These are phyloP conservation scores for Amazona finschi DNA, from an alignment of 2,797 vertebrate genomes.

Conservation along the genomic window DNA sequence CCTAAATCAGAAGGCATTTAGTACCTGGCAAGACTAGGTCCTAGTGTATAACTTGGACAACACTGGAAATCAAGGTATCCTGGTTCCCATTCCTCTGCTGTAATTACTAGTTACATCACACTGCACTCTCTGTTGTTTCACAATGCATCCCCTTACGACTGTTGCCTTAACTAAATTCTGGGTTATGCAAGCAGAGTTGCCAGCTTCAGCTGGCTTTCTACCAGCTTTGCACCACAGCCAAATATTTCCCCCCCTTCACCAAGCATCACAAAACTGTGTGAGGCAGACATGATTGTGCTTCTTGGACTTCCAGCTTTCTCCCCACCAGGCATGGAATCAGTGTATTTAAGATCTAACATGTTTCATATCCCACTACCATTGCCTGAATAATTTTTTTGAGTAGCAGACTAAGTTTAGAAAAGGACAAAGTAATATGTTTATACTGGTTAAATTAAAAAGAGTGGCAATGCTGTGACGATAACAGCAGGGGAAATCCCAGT, in stretches of 20 bases:
- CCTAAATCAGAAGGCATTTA: neutral
- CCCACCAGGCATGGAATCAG: neutral
- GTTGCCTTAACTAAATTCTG: neutral
- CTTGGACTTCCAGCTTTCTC: neutral
- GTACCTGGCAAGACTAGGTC: neutral
- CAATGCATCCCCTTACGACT: neutral
- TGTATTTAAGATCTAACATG: neutral
- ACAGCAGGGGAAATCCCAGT: conserved; percentile 10
- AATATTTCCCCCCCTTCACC: neutral
- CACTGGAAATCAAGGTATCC: neutral
- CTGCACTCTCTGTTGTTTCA: neutral
- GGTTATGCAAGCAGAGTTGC: neutral
- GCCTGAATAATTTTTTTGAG: neutral
- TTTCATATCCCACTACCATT: neutral
- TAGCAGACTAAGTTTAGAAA: neutral
- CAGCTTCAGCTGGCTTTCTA: neutral
- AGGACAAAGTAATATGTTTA: conserved; percentile 9
- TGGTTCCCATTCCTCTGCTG: neutral
- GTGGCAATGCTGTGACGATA: conserved; percentile 14
- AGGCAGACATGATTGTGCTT: neutral
- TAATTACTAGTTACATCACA: neutral
- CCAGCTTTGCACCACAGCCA: neutral
- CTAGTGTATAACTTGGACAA: neutral
- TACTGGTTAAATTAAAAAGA: conserved; percentile 51
- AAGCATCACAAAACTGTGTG: neutral